Evolutionary conservation across 1,140 invertebrate genomes (phyloP), one percentile per base, ranked within the genome.

Genomic region (Trichogramma pretiosum): DNA sequence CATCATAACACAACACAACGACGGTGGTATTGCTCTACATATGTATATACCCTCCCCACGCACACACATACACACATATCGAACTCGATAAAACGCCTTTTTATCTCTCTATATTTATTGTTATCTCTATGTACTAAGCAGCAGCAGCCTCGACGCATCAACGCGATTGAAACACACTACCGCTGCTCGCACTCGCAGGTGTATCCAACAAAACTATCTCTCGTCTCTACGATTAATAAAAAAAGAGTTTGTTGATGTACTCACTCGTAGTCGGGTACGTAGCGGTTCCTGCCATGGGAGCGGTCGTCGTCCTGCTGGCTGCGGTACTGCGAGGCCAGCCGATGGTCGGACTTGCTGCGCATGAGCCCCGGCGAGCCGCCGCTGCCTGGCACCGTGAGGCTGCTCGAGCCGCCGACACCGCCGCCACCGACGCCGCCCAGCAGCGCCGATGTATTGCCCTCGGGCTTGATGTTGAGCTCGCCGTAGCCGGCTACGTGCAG

Each of bases 331-430:
- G 87, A 81, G 10, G 91, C 90, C 34, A 95, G 68, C 22, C 92
- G 78, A 68, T 94, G 92, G 61, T 95, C 92, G 64, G 89, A 93
- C 68, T 95, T 94, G 48, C 89, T 92, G 54, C 91, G 77, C 81
- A 93, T 93, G 18, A 95, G 68, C 3, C 88, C 89, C 0, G 80
- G 77, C 22, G 75, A 70, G 54, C 80, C 71, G 24, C 69, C 62
- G 54, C 80, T 71, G 10, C 77, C 75, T 10, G 81, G 82, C 52
- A 80, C 80, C 45, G 80, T 77, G 28, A 82, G 62, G 32, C 70
- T 67, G 9, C 70, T 65, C 17, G 73, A 72, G 16, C 73, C 76
- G 9, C 9, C 16, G 16, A 11, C 5, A n/a, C n/a, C n/a, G n/a
- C n/a, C n/a, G n/a, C n/a, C n/a, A n/a, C n/a, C n/a, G n/a, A n/a